These are phyloP conservation scores for Samia ricini DNA, from an alignment of 1,140 invertebrate genomes.

Conservation along the genomic window DNA sequence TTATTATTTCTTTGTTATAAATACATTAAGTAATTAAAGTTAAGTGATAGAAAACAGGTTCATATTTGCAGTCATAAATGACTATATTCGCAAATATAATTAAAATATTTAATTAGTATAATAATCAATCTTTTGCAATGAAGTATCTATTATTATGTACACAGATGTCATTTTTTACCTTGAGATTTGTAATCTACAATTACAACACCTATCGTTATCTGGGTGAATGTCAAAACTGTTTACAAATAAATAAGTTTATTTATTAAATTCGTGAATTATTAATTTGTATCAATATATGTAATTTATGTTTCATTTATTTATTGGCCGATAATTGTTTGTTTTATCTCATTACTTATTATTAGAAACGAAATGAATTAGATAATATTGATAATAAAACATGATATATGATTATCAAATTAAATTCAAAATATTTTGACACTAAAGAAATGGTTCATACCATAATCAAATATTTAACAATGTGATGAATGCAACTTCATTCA, in stretches of 20 bases:
- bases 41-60: no score
- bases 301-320: neutral
- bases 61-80: no score
- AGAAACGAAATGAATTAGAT: neutral
- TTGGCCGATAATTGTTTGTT: neutral
- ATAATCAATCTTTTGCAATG: neutral
- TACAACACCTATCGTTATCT: constrained; percentile 6
- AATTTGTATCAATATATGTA: neutral
- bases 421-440: no score
- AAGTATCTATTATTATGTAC: neutral
- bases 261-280: neutral
- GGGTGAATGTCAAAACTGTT: constrained; percentile 9
- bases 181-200: constrained; percentile 7
- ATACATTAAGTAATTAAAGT: no score
- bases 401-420: no score
- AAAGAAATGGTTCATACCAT: no score
- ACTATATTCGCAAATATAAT: no score
- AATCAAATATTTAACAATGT: no score
- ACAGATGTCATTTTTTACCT: constrained; percentile 3
- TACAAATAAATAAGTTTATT: constrained; percentile 6
- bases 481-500: no score
- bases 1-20: no score
- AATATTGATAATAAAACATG: neutral
- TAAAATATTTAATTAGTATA: no score
- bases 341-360: neutral